Conservation (phyloP, 2,113 vertebrate species). For the Marmota monax region DNA sequence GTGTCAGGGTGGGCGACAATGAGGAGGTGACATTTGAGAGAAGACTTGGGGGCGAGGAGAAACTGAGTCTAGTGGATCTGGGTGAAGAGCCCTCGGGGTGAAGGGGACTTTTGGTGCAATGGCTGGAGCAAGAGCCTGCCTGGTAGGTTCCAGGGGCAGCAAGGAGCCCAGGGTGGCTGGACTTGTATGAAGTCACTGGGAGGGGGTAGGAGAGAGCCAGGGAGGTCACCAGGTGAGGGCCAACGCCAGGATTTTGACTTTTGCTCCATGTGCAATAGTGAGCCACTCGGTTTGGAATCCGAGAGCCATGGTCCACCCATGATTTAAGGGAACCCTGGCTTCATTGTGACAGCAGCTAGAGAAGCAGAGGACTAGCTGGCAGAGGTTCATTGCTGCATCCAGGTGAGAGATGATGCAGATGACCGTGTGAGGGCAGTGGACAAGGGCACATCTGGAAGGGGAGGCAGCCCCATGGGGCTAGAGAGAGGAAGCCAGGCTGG, state of each 20-base stretch:
- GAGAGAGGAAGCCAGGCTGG: fast-evolving
- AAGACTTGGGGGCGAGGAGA: background rate
- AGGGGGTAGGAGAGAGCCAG: background rate
- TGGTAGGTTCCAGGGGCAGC: background rate
- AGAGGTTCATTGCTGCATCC: fast-evolving
- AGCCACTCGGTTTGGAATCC: background rate
- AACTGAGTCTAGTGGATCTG: fast-evolving
- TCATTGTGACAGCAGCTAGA: too few relatives aligned
- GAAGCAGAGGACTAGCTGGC: too few relatives aligned
- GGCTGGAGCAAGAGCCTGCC: fast-evolving
- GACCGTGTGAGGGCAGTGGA: too few relatives aligned
- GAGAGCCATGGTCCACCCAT: fast-evolving
- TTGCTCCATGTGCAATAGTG: background rate
- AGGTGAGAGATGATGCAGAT: fast-evolving
- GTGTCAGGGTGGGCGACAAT: background rate
- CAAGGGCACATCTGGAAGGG: fast-evolving
- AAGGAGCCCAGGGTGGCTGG: background rate
- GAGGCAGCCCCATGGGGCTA: fast-evolving
- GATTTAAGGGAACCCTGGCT: background rate
- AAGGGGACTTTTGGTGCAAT: background rate
- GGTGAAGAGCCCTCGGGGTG: background rate
- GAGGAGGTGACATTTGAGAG: background rate
- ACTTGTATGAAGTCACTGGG: background rate
- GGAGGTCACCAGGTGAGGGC: fast-evolving
- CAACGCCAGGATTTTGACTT: background rate